These are phyloP conservation scores for Byasa hedistus DNA, from an alignment of 2,888 invertebrate species.

Conservation along the genomic window DNA sequence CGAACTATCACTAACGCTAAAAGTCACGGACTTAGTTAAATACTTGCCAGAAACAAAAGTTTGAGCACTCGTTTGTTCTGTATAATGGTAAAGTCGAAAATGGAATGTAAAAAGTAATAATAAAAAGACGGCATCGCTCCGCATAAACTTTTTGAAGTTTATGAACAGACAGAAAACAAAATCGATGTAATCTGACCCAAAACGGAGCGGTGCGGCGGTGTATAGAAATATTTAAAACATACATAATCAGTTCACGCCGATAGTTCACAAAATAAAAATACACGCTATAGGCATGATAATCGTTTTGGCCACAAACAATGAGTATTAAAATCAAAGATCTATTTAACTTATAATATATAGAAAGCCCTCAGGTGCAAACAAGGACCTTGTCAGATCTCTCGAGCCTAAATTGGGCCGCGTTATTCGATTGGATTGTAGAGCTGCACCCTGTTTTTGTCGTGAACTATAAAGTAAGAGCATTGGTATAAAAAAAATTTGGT, in stretches of 20 bases:
- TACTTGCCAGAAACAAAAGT: constrained; percentile 36
- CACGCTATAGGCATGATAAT: constrained; percentile 32
- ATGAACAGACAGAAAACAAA: neutral
- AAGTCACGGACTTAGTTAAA: constrained; percentile 46
- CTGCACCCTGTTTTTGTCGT: constrained; percentile 47
- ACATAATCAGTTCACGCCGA: constrained; percentile 12
- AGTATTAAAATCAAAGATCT: constrained; percentile 43
- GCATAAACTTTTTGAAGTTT: neutral
- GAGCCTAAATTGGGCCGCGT: neutral
- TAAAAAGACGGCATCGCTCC: neutral
- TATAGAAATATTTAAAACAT: neutral
- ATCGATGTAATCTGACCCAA: neutral
- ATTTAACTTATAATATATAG: constrained; percentile 28
- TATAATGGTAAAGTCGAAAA: constrained; percentile 29
- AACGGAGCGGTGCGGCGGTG: neutral
- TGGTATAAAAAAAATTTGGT: constrained; percentile 78
- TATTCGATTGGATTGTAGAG: constrained; percentile 28
- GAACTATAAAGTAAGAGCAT: constrained; percentile 68
- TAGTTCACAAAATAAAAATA: constrained; percentile 25
- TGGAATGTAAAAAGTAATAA: constrained; percentile 32
- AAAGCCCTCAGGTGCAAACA: constrained; percentile 10
- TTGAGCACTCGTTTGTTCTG: constrained; percentile 43
- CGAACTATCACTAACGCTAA: constrained; percentile 36
- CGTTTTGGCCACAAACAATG: constrained; percentile 44
- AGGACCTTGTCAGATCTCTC: neutral